These are phyloP conservation scores for Pristionchus pacificus DNA, from an alignment of 1,140 invertebrate species.

Conservation along the genomic window DNA sequence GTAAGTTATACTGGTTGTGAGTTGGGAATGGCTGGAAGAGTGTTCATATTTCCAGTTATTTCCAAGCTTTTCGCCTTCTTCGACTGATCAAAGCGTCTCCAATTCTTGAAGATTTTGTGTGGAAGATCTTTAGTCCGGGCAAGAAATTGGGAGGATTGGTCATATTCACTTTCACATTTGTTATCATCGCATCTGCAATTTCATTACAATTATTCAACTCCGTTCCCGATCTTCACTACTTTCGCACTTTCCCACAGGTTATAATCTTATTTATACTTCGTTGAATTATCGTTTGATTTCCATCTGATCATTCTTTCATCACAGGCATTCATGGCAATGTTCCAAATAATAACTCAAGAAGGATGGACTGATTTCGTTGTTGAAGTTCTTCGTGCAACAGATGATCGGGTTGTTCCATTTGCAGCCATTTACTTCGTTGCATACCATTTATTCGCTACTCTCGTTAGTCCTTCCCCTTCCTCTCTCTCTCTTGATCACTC, in stretches of 20 bases:
- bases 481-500: background rate
- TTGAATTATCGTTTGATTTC: background rate
- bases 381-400: conserved; percentile 85
- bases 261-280: too few species aligned
- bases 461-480: conserved; percentile 59
- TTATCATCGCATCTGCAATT: conserved; percentile 96
- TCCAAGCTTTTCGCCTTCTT: conserved; percentile 79
- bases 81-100: conserved; percentile 96
- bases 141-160: conserved; percentile 97
- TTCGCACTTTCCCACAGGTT: conserved; percentile 95
- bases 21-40: background rate
- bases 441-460: conserved; percentile 95
- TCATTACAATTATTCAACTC: conserved; percentile 98
- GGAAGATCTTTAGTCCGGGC: conserved; percentile 98
- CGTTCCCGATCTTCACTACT: conserved; percentile 84
- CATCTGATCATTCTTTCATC: conserved; percentile 32
- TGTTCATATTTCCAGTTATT: conserved; percentile 10
- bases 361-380: conserved; percentile 77
- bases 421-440: conserved; percentile 98
- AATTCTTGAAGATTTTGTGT: conserved; percentile 96
- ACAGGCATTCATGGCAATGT: conserved; percentile 98
- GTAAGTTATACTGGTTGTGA: conserved; percentile 68
- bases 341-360: conserved; percentile 98
- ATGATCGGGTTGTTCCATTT: conserved; percentile 81
- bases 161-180: conserved; percentile 96